Conservation (phyloP, 2,888 invertebrate species). For the Seira musarum region DNA sequence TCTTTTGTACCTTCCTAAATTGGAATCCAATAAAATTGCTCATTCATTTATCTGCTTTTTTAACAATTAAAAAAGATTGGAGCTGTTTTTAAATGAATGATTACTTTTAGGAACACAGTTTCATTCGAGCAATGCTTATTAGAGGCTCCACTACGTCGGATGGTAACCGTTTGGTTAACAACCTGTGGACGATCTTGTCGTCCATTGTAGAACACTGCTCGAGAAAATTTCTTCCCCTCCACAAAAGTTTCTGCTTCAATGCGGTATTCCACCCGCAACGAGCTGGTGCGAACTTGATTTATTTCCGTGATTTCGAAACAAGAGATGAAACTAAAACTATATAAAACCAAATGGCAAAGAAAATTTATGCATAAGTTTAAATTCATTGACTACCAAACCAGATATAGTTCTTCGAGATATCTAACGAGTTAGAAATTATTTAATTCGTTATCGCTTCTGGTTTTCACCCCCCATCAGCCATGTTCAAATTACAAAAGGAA, state of each 20-base stretch:
- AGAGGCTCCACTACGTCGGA: conserved; percentile 66
- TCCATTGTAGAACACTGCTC: conserved; percentile 83
- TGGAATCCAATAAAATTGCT: conserved; percentile 49
- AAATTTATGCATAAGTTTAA: conserved; percentile 9
- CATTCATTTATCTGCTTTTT: neutral
- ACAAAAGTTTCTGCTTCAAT: conserved; percentile 89
- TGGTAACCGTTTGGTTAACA: conserved; percentile 70
- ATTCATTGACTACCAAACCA: neutral
- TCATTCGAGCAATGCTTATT: conserved; percentile 81
- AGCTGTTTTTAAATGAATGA: conserved; percentile 71
- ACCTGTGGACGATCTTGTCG: conserved; percentile 70
- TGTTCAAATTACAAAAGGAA: no score
- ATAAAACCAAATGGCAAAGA: neutral
- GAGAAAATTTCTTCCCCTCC: conserved; percentile 82
- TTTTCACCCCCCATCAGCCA: no score
- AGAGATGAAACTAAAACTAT: conserved; percentile 84
- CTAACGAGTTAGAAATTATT: neutral
- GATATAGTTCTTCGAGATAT: neutral
- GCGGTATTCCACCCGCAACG: conserved; percentile 79
- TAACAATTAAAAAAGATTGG: neutral
- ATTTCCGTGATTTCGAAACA: conserved; percentile 80
- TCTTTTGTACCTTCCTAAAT: conserved; percentile 87
- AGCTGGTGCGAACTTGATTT: conserved; percentile 58
- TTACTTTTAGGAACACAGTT: conserved; percentile 86
- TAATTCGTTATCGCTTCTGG: no score